Base-by-base conservation (phyloP, 2,113 vertebrate genomes). In the Meles meles region DNA sequence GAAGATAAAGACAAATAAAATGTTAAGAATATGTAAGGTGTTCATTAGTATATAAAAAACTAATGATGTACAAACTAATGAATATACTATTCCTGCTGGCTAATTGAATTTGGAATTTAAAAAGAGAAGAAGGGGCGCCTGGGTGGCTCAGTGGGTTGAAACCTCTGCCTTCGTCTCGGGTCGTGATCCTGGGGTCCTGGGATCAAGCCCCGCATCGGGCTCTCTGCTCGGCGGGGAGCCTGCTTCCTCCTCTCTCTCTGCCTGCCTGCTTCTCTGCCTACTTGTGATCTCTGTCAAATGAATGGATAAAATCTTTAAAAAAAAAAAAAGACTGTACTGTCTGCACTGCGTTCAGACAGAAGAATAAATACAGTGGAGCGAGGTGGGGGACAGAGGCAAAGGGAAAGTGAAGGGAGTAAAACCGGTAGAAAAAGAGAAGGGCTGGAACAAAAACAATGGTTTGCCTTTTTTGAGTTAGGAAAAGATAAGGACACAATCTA, bases 1-100 rank as follows among this genome's bases (percentile, higher is more conserved):
- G 59, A 65, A 61, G 27, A 85, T 87, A 93, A 90, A 88, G 82
- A 65, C 77, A 92, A 20, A 77, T 74, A 65, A 89, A 88, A 93
- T 37, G 42, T 71, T 74, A 71, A 55, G 74, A 86, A 81, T 27
- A 65, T 21, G 34, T 57, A 88, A 85, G 42, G 91, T 81, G 31
- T 34, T 34, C 6, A 67, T 65, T 31, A 31, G 29, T 67, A 67
- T 67, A 34, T 34, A 15, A 34, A 67, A 65, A 17, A 34, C 63
- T 17, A 34, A 67, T 34, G 63, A 67, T 34, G 31, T 67, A 67
- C 25, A 61, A 61, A 61, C 25, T 61, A 61, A 61, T 61, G 59
- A 61, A 61, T 61, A 27, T 61, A 61, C 25, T 27, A 61, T 61
- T 61, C 25, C 3, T 27, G 25, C 34, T 67, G 63, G 63, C 15